These are phyloP conservation scores for Platyura marginata DNA, from an alignment of 1,140 invertebrate species.

Conservation along the genomic window DNA sequence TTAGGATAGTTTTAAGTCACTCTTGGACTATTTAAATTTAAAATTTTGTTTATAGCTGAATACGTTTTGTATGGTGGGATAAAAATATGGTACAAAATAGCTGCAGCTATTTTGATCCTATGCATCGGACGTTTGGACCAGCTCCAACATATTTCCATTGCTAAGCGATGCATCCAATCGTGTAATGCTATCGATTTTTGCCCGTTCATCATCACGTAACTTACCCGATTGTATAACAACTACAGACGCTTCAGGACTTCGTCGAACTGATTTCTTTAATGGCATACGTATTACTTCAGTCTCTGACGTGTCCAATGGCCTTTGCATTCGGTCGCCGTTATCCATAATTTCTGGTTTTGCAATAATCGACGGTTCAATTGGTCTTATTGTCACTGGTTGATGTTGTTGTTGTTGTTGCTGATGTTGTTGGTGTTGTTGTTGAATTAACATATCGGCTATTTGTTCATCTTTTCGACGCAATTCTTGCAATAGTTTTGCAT, in stretches of 20 bases:
- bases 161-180: not conserved
- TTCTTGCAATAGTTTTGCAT: constrained; percentile 14
- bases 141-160: not conserved
- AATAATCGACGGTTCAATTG: not conserved
- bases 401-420: constrained; percentile 1
- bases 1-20: too few species aligned
- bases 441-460: constrained; percentile 15
- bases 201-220: not conserved
- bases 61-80: too few species aligned
- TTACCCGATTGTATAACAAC: constrained; percentile 1
- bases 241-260: constrained; percentile 1
- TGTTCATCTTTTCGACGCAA: constrained; percentile 16
- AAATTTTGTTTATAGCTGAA: too few species aligned
- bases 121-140: not conserved
- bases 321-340: not conserved
- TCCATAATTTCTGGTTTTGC: not conserved
- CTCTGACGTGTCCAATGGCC: not conserved
- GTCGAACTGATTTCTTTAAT: constrained; percentile 4
- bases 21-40: too few species aligned
- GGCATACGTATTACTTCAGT: constrained; percentile 4
- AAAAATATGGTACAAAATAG: too few species aligned
- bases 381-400: not conserved
- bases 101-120: too few species aligned
- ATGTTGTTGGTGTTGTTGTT: not conserved
- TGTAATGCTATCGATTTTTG: not conserved